phyloP scores from a whole-genome alignment of 2,888 invertebrate genomes.

The Drosophila anomalata region DNA sequence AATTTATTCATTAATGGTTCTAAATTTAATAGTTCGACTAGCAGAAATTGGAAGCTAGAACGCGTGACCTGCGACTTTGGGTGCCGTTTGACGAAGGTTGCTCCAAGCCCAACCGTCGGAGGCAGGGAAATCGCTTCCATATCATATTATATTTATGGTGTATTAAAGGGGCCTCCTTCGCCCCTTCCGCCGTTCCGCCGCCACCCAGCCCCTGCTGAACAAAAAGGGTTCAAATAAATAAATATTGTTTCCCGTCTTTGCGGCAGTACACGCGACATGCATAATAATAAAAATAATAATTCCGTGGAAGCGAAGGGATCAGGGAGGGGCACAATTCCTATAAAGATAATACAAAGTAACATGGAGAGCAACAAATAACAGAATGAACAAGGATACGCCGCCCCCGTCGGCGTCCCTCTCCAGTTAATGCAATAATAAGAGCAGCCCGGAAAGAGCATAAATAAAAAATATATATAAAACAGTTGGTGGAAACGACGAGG shows the following conservation, averaged over 20 bases:
- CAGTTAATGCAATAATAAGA: slow-evolving; percentile 47
- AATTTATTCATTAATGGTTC: slow-evolving; percentile 34
- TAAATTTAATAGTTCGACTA: slow-evolving; percentile 19
- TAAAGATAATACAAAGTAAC: slow-evolving; percentile 37
- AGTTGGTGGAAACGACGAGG: slow-evolving; percentile 5
- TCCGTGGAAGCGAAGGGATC: slow-evolving; percentile 5
- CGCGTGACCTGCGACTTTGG: slow-evolving; percentile 17
- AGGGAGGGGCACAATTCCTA: slow-evolving; percentile 36
- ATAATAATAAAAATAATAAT: slow-evolving; percentile 66
- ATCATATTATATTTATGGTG: slow-evolving; percentile 49
- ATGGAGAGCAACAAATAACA: slow-evolving; percentile 38
- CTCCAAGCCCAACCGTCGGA: not conserved
- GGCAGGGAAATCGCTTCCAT: slow-evolving; percentile 32
- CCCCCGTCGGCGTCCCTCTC: slow-evolving; percentile 2
- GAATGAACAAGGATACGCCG: slow-evolving; percentile 19
- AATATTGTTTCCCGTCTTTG: slow-evolving; percentile 53
- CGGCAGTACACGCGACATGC: slow-evolving; percentile 59
- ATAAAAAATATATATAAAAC: slow-evolving; percentile 37
- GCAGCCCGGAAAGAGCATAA: slow-evolving; percentile 31
- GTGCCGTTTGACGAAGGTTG: slow-evolving; percentile 32
- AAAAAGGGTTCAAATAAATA: slow-evolving; percentile 47
- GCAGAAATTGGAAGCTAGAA: not conserved
- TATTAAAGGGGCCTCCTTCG: slow-evolving; percentile 12
- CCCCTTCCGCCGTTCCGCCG: not conserved
- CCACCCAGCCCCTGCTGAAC: not conserved